phyloP scores from a whole-genome alignment of 2,888 invertebrate genomes.

The Cantharis rustica region DNA sequence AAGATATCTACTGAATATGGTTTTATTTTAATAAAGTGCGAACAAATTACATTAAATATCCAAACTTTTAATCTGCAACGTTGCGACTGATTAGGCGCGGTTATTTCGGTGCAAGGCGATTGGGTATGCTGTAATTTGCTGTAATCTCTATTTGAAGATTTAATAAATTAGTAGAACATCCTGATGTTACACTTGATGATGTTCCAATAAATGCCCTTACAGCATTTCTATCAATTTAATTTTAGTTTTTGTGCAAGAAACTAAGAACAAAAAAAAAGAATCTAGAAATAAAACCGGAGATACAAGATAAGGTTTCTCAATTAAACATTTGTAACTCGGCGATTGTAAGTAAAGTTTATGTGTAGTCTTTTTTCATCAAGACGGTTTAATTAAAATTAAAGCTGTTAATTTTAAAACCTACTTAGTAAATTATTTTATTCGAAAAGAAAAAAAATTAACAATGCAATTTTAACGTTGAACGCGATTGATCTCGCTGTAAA shows the following conservation, averaged over 20 bases:
- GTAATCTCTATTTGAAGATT: too few species aligned
- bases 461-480: neutral
- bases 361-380: neutral
- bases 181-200: too few species aligned
- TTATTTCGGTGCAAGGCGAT: too few species aligned
- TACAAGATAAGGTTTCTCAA: neutral
- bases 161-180: too few species aligned
- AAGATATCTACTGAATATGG: too few species aligned
- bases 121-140: too few species aligned
- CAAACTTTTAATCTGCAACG: too few species aligned
- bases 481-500: neutral
- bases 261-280: neutral
- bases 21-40: too few species aligned
- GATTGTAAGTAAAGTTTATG: neutral
- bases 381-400: neutral
- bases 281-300: neutral
- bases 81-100: too few species aligned
- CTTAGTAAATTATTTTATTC: neutral
- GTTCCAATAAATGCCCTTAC: neutral
- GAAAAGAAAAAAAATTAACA: neutral
- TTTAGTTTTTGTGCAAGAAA: neutral
- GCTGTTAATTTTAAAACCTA: neutral
- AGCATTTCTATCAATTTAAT: neutral
- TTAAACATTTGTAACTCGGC: neutral
- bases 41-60: too few species aligned